Conservation (phyloP, 2,888 invertebrate genomes). For the Hirtodrosophila alboralis region DNA sequence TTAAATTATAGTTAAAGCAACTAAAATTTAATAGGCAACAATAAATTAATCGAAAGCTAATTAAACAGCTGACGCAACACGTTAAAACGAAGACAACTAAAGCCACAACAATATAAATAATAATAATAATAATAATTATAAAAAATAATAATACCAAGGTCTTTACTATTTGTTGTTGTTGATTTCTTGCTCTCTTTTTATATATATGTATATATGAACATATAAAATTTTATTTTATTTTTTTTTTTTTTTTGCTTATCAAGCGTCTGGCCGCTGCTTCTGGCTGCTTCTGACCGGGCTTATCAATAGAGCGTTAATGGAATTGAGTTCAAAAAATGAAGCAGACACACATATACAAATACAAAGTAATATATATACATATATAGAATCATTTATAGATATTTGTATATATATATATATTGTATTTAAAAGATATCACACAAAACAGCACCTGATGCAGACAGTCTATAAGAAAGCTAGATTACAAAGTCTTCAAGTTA, state of each 20-base stretch:
- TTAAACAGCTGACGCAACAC: slow-evolving; percentile 71
- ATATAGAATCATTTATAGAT: not conserved
- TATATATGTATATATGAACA: too few species aligned
- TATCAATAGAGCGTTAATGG: slow-evolving; percentile 52
- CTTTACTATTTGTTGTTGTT: slow-evolving; percentile 25
- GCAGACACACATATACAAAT: slow-evolving; percentile 4
- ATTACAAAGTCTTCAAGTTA: too few species aligned
- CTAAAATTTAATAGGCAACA: slow-evolving; percentile 21
- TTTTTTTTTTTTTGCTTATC: slow-evolving; percentile 61
- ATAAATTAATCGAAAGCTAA: slow-evolving; percentile 71
- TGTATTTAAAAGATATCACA: slow-evolving; percentile 32
- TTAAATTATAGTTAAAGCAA: not conserved
- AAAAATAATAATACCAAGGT: slow-evolving; percentile 41
- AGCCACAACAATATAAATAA: slow-evolving; percentile 20
- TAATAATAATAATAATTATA: slow-evolving; percentile 21
- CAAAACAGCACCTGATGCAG: slow-evolving; percentile 32
- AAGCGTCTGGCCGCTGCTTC: slow-evolving; percentile 58
- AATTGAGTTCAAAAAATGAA: slow-evolving; percentile 52
- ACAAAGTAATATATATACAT: slow-evolving; percentile 1
- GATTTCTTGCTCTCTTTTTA: slow-evolving; percentile 39
- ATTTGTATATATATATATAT: slow-evolving; percentile 12
- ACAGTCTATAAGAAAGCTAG: too few species aligned
- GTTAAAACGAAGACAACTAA: slow-evolving; percentile 31
- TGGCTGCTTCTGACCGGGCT: slow-evolving; percentile 54
- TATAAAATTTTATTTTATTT: too few species aligned